A percentile compares a stretch with the other conserved stretches of the same genome.
Evolutionary conservation across 2,113 vertebrate genomes (phyloP).

Genomic region (Pelmatolapia mariae): DNA sequence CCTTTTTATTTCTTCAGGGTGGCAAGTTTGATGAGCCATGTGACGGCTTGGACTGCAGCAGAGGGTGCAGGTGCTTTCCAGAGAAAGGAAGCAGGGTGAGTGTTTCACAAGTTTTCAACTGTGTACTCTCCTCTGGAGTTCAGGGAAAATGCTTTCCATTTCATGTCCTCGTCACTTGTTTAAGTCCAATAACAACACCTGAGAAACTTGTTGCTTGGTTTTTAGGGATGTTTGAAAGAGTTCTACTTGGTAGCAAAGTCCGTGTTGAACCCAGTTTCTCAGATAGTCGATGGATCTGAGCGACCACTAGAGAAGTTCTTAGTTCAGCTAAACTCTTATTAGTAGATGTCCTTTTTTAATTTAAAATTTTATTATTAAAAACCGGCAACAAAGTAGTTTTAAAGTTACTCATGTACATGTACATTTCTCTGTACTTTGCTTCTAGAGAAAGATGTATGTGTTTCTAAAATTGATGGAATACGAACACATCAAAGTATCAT

Average conservation of each 20-base stretch:
- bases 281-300: accelerated
- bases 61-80: slow-evolving; percentile 78
- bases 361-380: neutral
- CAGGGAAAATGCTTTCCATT: neutral
- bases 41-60: slow-evolving; percentile 77
- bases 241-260: neutral
- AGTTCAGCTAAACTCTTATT: neutral
- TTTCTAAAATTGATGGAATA: neutral
- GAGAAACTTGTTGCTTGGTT: neutral
- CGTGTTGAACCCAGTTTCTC: neutral
- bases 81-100: slow-evolving; percentile 86
- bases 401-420: neutral
- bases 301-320: neutral
- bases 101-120: neutral
- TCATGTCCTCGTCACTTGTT: neutral
- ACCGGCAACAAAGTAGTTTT: neutral
- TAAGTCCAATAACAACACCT: neutral
- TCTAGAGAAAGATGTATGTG: neutral
- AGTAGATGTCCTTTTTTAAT: neutral
- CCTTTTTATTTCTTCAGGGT: slow-evolving; percentile 61
- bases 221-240: neutral
- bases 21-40: slow-evolving; percentile 71
- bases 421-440: neutral
- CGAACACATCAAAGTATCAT: neutral
- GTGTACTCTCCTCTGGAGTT: neutral